Percentiles rank a stretch among this genome's conserved stretches.
phyloP scores from a whole-genome alignment of 1,140 invertebrate genomes.

The Papilio helenus region DNA sequence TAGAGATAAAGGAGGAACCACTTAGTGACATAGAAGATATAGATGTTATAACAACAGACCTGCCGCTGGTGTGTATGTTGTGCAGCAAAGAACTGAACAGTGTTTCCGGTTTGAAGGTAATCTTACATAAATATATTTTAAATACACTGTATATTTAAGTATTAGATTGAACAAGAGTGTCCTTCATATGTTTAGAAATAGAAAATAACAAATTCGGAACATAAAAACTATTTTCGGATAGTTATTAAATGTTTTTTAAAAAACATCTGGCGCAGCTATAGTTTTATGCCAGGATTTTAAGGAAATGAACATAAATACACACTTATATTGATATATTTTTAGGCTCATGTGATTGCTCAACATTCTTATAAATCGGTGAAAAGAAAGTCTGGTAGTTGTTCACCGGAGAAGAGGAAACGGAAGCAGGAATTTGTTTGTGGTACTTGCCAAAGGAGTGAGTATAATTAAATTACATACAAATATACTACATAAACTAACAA shows the following conservation, averaged over 20 bases:
- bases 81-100: constrained; percentile 64
- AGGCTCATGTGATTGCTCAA: constrained; percentile 75
- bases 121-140: too few relatives aligned
- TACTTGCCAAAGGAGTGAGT: constrained; percentile 68
- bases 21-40: constrained; percentile 58
- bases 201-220: too few relatives aligned
- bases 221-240: too few relatives aligned
- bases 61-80: constrained; percentile 68
- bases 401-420: constrained; percentile 47
- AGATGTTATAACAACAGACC: constrained; percentile 47
- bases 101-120: constrained; percentile 70
- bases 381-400: constrained; percentile 55
- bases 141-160: too few relatives aligned
- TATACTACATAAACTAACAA: too few relatives aligned
- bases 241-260: too few relatives aligned
- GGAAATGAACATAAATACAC: too few relatives aligned
- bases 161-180: too few relatives aligned
- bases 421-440: constrained; percentile 57
- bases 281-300: too few relatives aligned
- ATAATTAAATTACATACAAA: background rate
- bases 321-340: constrained; percentile 41
- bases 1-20: constrained; percentile 63
- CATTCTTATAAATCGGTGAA: constrained; percentile 74
- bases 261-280: too few relatives aligned
- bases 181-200: too few relatives aligned